A percentile compares a stretch with the other conserved stretches of the same genome.
Evolutionary conservation across 2,113 vertebrate species (phyloP).

Genomic region (Gallinago media): DNA sequence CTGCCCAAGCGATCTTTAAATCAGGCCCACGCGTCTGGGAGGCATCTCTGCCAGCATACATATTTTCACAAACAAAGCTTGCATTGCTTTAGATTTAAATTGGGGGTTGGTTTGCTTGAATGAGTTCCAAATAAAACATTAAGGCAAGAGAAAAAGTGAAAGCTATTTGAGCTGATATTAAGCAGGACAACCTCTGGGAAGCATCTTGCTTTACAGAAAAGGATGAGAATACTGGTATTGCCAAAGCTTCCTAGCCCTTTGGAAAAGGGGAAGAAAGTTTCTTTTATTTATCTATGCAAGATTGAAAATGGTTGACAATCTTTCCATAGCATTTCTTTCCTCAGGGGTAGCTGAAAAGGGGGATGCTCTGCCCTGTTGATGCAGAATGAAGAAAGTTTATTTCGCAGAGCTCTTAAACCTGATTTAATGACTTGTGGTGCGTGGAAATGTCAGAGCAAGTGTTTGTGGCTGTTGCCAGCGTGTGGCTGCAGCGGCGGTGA

Average conservation of each 20-base stretch:
- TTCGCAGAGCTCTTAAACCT: neutral
- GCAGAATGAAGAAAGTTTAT: neutral
- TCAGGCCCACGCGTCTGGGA: neutral
- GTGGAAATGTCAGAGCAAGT: neutral
- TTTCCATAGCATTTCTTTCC: neutral
- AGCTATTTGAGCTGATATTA: conserved; percentile 31
- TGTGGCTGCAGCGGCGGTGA: neutral
- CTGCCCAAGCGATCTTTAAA: neutral
- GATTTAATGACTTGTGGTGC: neutral
- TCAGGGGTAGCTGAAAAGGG: neutral
- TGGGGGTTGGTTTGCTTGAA: conserved; percentile 6
- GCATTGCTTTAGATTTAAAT: conserved; percentile 6
- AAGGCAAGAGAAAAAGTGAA: conserved; percentile 15
- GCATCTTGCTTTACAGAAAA: conserved; percentile 5
- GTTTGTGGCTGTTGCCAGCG: accelerated
- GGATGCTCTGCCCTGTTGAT: neutral
- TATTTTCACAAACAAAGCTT: conserved; percentile 29
- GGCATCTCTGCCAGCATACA: conserved; percentile 10
- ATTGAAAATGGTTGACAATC: neutral
- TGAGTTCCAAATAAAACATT: conserved; percentile 36
- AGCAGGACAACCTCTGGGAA: conserved; percentile 51
- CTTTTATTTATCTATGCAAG: neutral
- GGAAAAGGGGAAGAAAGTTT: neutral
- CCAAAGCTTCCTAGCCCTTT: neutral
- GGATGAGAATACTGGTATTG: neutral